A percentile compares a stretch with the other conserved stretches of the same genome.
These are phyloP conservation scores for Carassius auratus DNA, from an alignment of 2,113 vertebrate species.

Conservation along the genomic window DNA sequence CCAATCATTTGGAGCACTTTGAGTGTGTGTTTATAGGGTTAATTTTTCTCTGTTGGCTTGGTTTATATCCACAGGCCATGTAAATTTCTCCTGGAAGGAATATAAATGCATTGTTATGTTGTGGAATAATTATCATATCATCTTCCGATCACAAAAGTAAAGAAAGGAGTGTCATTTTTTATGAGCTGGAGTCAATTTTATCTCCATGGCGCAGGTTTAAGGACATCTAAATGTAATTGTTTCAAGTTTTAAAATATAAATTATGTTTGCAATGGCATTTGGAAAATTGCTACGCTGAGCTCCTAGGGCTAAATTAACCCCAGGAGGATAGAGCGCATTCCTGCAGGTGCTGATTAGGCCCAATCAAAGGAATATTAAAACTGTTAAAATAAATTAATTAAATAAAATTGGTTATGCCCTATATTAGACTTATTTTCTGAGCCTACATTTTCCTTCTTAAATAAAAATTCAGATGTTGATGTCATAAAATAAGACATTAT, in stretches of 20 bases:
- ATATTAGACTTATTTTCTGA: slow-evolving; percentile 7
- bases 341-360: slow-evolving; percentile 38
- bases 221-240: slow-evolving; percentile 45
- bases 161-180: slow-evolving; percentile 16
- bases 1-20: slow-evolving; percentile 6
- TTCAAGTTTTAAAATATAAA: slow-evolving; percentile 48
- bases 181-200: slow-evolving; percentile 4
- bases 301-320: slow-evolving; percentile 59
- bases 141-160: slow-evolving; percentile 21
- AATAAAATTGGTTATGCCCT: slow-evolving; percentile 49
- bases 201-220: slow-evolving; percentile 1
- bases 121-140: neutral
- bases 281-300: slow-evolving; percentile 50
- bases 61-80: neutral
- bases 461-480: slow-evolving; percentile 29
- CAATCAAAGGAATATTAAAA: slow-evolving; percentile 28
- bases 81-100: neutral
- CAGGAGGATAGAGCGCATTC: slow-evolving; percentile 13
- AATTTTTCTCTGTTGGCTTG: neutral
- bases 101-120: neutral
- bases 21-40: slow-evolving; percentile 5
- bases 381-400: slow-evolving; percentile 39
- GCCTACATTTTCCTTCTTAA: neutral
- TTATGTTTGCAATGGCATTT: slow-evolving; percentile 51
- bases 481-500: slow-evolving; percentile 46